Evolutionary conservation across 1,140 invertebrate species (phyloP).

Genomic region (Leptinotarsa undecemlineata): DNA sequence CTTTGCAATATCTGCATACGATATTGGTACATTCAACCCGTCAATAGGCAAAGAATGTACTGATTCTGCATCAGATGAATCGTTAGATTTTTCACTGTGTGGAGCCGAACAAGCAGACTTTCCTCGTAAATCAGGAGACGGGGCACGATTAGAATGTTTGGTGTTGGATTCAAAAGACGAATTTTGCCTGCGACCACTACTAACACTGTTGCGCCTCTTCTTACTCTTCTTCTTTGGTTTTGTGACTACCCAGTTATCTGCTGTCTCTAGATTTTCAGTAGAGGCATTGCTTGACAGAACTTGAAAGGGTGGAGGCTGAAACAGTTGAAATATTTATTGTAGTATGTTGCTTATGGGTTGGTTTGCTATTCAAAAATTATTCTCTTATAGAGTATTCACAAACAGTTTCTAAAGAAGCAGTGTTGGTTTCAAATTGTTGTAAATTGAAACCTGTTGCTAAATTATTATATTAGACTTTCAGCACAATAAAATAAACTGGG

Average conservation of each 20-base stretch:
- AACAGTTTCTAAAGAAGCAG: too few species aligned
- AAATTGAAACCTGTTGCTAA: too few species aligned
- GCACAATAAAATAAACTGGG: too few species aligned
- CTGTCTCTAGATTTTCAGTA: conserved; percentile 54
- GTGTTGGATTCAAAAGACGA: conserved; percentile 14
- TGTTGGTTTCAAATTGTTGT: too few species aligned
- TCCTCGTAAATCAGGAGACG: conserved; percentile 39
- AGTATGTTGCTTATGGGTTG: background rate
- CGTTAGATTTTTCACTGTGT: conserved; percentile 75
- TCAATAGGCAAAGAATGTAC: conserved; percentile 73
- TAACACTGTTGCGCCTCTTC: conserved; percentile 59
- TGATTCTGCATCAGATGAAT: conserved; percentile 72
- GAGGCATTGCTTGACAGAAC: conserved; percentile 54
- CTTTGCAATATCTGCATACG: conserved; percentile 75
- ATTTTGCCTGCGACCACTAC: conserved; percentile 32
- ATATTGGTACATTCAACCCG: conserved; percentile 63
- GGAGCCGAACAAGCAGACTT: conserved; percentile 65
- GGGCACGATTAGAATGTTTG: conserved; percentile 31
- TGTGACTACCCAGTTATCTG: conserved; percentile 72
- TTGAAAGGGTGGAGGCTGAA: conserved; percentile 41
- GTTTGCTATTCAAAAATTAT: background rate
- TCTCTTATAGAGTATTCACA: too few species aligned
- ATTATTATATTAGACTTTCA: too few species aligned
- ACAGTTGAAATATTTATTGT: conserved; percentile 18
- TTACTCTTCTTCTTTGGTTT: conserved; percentile 74